Base-by-base conservation (phyloP, 2,888 invertebrate genomes). In the Cecidostiba fungosa region DNA sequence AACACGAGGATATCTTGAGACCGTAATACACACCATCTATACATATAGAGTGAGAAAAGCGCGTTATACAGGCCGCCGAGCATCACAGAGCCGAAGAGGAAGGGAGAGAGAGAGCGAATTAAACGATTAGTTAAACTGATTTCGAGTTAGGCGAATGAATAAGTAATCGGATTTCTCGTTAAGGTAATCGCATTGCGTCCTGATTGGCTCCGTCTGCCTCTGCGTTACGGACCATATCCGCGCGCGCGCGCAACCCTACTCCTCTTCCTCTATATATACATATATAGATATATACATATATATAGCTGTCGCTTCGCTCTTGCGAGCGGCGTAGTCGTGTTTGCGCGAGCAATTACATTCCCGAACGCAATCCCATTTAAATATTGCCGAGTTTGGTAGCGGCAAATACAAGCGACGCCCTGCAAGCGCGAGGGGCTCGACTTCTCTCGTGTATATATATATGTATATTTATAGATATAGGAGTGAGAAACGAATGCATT, bases 71-170 rank as follows among this genome's bases (percentile, higher is more conserved):
- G 54, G 54, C 54, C 54, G 54, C n/a, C 54, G 54, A 54, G 74
- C 69, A 36, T 72, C 59, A 54, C 62, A 82, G 59, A 62, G 73
- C 26, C 8, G 23, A 0, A 70, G 29, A 43, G 16, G 23, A 32
- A 32, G 62, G 4, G 43, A 43, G 50, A 62, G 32, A 32, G 82
- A 32, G 90, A 92, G 92, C 92, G 93, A 93, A 93, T 93, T 93
- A 93, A 93, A 93, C 93, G 93, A 93, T 93, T 93, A 93, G 93
- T 93, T 93, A 93, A 93, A 93, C 93, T 93, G 93, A 93, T 93
- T 93, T 93, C 93, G 91, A 93, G 92, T 92, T 92, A 92, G 92
- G 92, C 92, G 93, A 93, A 93, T 93, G 93, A 93, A 93, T 93
- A 93, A 93, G 93, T 93, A 93, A 93, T 93, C 92, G 92, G 92